Evolutionary conservation across 2,888 invertebrate genomes (phyloP).

Genomic region (Neoaliturus tenellus): DNA sequence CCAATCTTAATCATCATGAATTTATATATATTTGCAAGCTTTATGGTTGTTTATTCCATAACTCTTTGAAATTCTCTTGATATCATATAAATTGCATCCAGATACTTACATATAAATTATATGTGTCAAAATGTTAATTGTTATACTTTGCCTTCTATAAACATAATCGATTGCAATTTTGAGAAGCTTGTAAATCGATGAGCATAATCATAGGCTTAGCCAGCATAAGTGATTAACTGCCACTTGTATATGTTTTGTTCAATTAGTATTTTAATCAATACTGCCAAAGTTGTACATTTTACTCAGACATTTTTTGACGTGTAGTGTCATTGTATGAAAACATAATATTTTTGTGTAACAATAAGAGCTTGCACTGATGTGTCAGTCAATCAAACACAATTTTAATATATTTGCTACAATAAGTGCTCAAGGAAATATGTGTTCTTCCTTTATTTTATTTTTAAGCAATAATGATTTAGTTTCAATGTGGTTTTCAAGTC

Average conservation of each 20-base stretch:
- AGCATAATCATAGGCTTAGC: conserved; percentile 11
- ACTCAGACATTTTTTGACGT: neutral
- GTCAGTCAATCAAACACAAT: neutral
- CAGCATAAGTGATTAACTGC: conserved; percentile 2
- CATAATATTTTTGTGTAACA: neutral
- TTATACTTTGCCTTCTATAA: conserved; percentile 12
- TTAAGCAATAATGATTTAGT: no score
- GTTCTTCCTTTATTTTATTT: no score
- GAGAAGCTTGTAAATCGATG: conserved; percentile 1
- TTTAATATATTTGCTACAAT: neutral
- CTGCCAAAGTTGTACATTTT: conserved; percentile 1
- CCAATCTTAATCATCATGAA: no score
- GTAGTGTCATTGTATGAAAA: neutral
- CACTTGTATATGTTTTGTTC: neutral
- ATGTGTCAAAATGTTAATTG: neutral
- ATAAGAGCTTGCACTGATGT: neutral
- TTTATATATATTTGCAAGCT: neutral
- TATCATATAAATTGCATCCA: conserved; percentile 27
- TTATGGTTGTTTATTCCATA: neutral
- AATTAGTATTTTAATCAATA: neutral
- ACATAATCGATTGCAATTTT: neutral
- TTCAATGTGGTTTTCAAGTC: no score
- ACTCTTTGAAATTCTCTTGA: neutral
- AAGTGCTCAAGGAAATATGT: conserved; percentile 7
- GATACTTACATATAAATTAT: neutral